Conservation (phyloP, 2,797 vertebrate species). For the Enoplosus armatus region DNA sequence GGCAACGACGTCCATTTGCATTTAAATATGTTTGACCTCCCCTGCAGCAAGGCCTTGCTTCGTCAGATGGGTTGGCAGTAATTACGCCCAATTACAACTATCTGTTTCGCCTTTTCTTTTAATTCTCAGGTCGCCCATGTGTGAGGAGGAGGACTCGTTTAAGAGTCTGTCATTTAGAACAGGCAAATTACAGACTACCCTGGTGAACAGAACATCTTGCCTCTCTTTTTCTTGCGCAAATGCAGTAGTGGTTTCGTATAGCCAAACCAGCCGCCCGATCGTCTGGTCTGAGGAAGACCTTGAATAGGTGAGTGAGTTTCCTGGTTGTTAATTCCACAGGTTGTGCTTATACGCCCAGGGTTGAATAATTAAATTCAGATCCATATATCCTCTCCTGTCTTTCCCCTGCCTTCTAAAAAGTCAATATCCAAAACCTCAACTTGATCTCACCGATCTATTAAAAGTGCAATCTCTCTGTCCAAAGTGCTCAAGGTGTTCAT, state of each 20-base stretch:
- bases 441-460: not conserved
- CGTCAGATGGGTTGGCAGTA: conserved; percentile 67
- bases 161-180: conserved; percentile 64
- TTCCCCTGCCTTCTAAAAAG: not conserved
- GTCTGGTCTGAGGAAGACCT: conserved; percentile 9
- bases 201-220: conserved; percentile 40
- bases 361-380: conserved; percentile 35
- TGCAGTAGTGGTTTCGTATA: not conserved
- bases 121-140: conserved; percentile 63
- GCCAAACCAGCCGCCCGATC: not conserved
- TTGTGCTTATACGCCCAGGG: conserved; percentile 4
- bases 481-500: conserved; percentile 1
- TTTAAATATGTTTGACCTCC: conserved; percentile 84
- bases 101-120: conserved; percentile 73
- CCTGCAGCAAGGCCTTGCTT: conserved; percentile 42
- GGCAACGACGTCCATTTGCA: conserved; percentile 74
- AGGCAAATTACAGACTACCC: conserved; percentile 61
- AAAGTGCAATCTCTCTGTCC: conserved; percentile 10
- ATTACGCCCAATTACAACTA: conserved; percentile 79
- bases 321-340: conserved; percentile 24
- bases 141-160: conserved; percentile 48
- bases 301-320: conserved; percentile 20
- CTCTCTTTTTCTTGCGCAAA: not conserved
- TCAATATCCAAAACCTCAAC: not conserved
- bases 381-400: conserved; percentile 1